Evolutionary conservation across 37 sponge, comb jelly and placozoan genomes (phyloP).

Genomic region (Diacarnus erythraeanus): DNA sequence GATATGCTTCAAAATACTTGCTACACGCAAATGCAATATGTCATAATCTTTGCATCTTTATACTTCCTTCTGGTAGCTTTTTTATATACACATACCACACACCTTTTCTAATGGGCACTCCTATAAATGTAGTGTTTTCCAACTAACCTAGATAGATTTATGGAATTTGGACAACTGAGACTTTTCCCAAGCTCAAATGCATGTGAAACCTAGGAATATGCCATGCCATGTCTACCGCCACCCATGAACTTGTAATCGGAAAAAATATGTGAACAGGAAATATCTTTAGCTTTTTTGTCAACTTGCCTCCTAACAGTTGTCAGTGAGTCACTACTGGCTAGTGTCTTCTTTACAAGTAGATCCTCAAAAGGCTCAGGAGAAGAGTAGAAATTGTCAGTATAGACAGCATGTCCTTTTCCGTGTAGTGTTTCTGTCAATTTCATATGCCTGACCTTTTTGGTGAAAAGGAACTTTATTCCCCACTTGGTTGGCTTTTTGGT

Average conservation of each 20-base stretch:
- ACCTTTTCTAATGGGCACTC: too few species aligned
- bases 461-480: conserved; percentile 22
- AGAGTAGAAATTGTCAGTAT: conserved; percentile 13
- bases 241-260: conserved; percentile 3
- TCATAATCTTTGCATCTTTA: too few species aligned
- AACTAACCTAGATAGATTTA: neutral
- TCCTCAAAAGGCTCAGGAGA: conserved; percentile 1
- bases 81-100: neutral
- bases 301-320: conserved; percentile 11
- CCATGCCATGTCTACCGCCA: neutral
- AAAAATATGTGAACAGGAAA: conserved; percentile 13
- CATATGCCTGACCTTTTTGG: neutral
- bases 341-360: neutral
- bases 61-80: too few species aligned
- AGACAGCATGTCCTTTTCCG: conserved; percentile 1
- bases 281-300: neutral
- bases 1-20: too few species aligned
- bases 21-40: too few species aligned
- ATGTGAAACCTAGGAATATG: neutral
- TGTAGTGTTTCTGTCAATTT: neutral
- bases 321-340: neutral
- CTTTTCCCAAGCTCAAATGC: neutral
- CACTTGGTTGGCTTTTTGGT: conserved; percentile 42
- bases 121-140: neutral
- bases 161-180: neutral